These are phyloP conservation scores for Aurelia sp. DNA, from an alignment of 30 jellyfish, hydroid and myxozoan species.

Conservation along the genomic window DNA sequence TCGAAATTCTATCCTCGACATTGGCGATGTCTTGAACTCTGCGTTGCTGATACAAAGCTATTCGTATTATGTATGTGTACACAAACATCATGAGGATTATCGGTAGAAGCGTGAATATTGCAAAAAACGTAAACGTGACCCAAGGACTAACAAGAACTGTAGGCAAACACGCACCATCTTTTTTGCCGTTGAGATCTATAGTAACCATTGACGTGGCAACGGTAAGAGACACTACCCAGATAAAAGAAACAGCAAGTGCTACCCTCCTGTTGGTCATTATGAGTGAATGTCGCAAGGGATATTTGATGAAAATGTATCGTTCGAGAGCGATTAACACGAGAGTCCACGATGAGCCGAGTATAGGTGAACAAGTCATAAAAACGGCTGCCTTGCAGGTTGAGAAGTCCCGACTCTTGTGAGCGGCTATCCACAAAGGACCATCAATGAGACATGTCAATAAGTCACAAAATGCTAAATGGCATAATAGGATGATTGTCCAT, in stretches of 20 bases:
- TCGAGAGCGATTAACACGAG: slow-evolving; percentile 37
- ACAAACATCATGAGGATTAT: not conserved
- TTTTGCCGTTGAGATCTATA: not conserved
- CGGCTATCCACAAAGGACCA: slow-evolving; percentile 59
- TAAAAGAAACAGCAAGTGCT: not conserved
- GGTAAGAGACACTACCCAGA: slow-evolving; percentile 25
- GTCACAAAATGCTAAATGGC: slow-evolving; percentile 44
- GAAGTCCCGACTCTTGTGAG: slow-evolving; percentile 14
- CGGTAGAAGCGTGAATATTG: slow-evolving; percentile 1
- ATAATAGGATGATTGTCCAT: slow-evolving; percentile 41
- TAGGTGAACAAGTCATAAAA: not conserved
- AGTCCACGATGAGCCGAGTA: slow-evolving; percentile 20
- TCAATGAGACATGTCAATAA: slow-evolving; percentile 16
- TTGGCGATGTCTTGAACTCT: not conserved
- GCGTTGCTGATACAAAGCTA: slow-evolving; percentile 19
- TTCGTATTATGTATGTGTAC: slow-evolving; percentile 28
- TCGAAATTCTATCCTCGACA: not conserved
- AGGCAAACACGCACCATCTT: not conserved
- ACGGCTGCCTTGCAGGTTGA: slow-evolving; percentile 29
- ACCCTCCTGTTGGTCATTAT: slow-evolving; percentile 17
- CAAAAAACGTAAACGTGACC: not conserved
- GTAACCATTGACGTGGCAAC: not conserved
- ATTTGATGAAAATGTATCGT: slow-evolving; percentile 23
- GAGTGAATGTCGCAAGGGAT: slow-evolving; percentile 29
- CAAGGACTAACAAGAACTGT: slow-evolving; percentile 24